Evolutionary conservation across 2,888 invertebrate species (phyloP).

Genomic region (Sarcophaga rosellei): DNA sequence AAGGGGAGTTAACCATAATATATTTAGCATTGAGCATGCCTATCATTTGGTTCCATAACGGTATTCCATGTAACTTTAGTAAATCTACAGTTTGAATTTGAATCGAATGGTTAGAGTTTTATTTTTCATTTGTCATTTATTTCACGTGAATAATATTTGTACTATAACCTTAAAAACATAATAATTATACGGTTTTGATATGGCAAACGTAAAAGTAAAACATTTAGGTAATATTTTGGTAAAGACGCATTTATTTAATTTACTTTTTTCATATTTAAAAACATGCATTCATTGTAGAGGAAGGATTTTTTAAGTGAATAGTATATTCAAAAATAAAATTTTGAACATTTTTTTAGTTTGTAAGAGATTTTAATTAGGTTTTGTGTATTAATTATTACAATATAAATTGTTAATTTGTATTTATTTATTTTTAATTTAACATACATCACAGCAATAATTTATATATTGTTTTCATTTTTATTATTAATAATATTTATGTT

Average conservation of each 20-base stretch:
- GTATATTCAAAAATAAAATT: conserved; percentile 12
- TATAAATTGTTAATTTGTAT: conserved; percentile 69
- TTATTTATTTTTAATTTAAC: conserved; percentile 77
- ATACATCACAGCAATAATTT: conserved; percentile 81
- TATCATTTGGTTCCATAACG: no score
- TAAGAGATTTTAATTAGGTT: conserved; percentile 40
- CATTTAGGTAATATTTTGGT: conserved; percentile 4
- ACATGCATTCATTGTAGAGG: conserved; percentile 55
- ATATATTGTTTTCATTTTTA: conserved; percentile 73
- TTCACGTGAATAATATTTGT: no score
- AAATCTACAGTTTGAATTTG: no score
- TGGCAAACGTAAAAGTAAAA: conserved; percentile 20
- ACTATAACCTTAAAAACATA: no score
- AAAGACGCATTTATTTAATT: conserved; percentile 12
- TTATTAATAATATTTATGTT: conserved; percentile 60
- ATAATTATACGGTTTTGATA: neutral
- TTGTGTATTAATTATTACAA: conserved; percentile 65
- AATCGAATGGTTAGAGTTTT: neutral
- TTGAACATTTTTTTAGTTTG: conserved; percentile 26
- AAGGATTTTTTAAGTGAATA: conserved; percentile 21
- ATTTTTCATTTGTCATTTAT: conserved; percentile 12
- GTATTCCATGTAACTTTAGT: no score
- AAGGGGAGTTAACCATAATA: no score
- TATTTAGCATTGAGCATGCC: no score
- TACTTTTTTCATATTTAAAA: conserved; percentile 33